Evolutionary conservation across 2,888 invertebrate genomes (phyloP).

Genomic region (Clitarchus hookeri): DNA sequence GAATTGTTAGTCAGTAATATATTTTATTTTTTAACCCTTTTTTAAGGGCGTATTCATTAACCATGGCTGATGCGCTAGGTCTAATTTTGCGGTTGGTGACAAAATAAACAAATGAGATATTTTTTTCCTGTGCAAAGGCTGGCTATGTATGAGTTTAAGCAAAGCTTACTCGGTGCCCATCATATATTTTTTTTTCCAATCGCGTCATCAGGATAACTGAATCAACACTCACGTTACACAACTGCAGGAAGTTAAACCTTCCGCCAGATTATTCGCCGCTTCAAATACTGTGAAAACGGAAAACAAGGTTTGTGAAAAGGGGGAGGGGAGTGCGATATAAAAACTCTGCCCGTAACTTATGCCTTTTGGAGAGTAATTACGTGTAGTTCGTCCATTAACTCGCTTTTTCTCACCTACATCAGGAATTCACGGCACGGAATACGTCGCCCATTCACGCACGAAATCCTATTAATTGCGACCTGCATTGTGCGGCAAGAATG

Average conservation of each 20-base stretch:
- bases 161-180: too few relatives aligned
- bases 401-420: background rate
- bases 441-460: background rate
- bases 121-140: too few relatives aligned
- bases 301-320: background rate
- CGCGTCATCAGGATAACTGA: too few relatives aligned
- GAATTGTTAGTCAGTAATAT: too few relatives aligned
- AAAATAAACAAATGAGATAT: too few relatives aligned
- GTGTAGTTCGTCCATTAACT: background rate
- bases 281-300: background rate
- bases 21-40: too few relatives aligned
- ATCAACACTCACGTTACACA: too few relatives aligned
- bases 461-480: background rate
- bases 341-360: background rate
- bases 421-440: background rate
- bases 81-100: too few relatives aligned
- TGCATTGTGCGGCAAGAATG: background rate
- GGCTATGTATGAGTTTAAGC: too few relatives aligned
- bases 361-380: background rate
- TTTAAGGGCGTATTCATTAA: too few relatives aligned
- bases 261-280: background rate
- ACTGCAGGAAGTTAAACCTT: background rate
- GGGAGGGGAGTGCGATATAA: background rate
- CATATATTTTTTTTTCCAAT: too few relatives aligned
- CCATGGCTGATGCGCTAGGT: too few relatives aligned